Evolutionary conservation across 1,140 invertebrate species (phyloP), one percentile per base, ranked within the genome.

Genomic region (Drosophila serrata): DNA sequence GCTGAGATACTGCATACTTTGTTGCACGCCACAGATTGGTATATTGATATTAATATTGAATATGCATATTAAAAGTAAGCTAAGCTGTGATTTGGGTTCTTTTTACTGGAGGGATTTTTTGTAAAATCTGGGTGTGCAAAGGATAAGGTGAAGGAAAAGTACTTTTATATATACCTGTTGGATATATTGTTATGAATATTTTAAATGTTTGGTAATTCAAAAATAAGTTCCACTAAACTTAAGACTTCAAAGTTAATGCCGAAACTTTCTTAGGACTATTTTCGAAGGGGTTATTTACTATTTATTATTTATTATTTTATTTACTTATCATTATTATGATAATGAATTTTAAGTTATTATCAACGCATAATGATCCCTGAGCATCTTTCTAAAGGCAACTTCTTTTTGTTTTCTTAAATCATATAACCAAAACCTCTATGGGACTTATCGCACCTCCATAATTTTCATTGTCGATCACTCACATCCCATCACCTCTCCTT

Each of bases 401-500:
- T 7, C 17, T 19, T 0, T 2, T 53, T 53, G 17, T 53, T 37
- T 24, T n/a, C 2, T 11, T 11, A 4, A n/a, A 33, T n/a, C 29
- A 24, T 3, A 24, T 4, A 24, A 24, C 12, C 12, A 27, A 35
- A 61, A 19, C 19, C 4, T 11, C 29, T 19, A 15, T 17, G 12
- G 6, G 15, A 19, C 29, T 33, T 70, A 69, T 70, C 40, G 43
- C 65, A 68, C 39, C 55, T 60, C 7, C 31, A 37, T 62, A 37
- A 17, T 43, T 39, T 40, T 22, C 13, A 57, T 58, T 70, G 67
- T n/a, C 65, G 65, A 70, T 72, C 65, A 58, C 35, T 31, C 29
- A 37, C 68, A 72, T 72, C 53, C 53, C 67, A 70, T 58, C 46
- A 64, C 46, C 46, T 31, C 17, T 67, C 33, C 33, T 22, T 37